phyloP scores from a whole-genome alignment of 2,113 vertebrate species.

The Rhea americana region DNA sequence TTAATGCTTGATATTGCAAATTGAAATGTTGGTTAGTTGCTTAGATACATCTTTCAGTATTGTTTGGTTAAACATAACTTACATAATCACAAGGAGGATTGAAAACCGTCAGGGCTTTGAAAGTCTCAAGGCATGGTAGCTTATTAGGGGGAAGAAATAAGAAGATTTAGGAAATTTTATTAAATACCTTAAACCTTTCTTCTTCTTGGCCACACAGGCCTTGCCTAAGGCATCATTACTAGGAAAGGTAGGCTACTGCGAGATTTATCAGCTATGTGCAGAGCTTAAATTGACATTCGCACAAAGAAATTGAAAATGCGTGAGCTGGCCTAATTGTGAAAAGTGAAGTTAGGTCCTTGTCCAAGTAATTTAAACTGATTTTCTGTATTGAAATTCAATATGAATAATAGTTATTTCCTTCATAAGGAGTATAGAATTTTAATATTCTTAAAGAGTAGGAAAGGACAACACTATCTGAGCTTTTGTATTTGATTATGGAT shows the following conservation, averaged over 20 bases:
- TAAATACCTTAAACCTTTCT: background rate
- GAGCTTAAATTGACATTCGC: background rate
- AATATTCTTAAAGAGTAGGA: background rate
- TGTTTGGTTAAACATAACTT: background rate
- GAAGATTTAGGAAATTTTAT: background rate
- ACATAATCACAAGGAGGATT: background rate
- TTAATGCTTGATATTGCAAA: background rate
- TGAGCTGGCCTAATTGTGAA: background rate
- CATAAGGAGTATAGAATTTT: background rate
- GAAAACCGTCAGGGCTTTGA: background rate
- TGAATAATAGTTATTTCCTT: background rate
- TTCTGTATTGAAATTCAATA: background rate
- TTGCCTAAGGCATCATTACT: background rate
- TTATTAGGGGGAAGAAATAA: background rate
- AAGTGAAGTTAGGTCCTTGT: background rate
- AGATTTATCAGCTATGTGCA: background rate
- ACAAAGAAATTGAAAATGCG: background rate
- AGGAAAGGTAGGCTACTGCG: background rate
- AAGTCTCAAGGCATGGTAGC: background rate
- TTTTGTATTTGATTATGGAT: background rate
- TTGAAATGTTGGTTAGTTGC: background rate
- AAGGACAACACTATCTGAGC: rapidly evolving
- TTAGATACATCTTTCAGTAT: background rate
- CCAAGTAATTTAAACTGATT: background rate
- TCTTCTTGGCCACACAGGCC: background rate